Base-by-base conservation (phyloP, 1,140 invertebrate genomes). In the Sycophila sp. region DNA sequence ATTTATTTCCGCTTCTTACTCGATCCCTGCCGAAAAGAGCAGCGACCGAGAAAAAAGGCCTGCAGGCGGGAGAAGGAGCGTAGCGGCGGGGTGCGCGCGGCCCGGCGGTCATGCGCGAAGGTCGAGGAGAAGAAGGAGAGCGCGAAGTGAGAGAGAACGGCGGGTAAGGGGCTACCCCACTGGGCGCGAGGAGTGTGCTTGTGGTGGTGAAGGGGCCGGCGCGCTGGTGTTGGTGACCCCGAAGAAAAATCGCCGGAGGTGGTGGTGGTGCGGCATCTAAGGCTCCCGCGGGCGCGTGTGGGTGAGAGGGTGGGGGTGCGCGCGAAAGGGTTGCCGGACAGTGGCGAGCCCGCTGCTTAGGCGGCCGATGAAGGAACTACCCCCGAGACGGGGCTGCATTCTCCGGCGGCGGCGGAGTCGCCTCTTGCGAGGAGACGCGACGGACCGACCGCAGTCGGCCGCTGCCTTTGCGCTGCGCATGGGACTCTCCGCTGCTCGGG, bases 281-380 rank as follows among this genome's bases (percentile, higher is more conserved):
- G 73, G 30, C 42, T 47, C 42, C 19, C 40, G n/a, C 40, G 32
- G n/a, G 34, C 51, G 53, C 3, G 77, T 79, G 66, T 67, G 75
- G 53, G 78, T 77, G 77, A 76, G 24, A 36, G 51, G 22, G n/a
- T n/a, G n/a, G 19, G 59, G 51, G n/a, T 47, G 19, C 17, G 34
- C 28, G 19, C 13, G 34, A 79, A 77, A 82, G 80, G 83, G 82
- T 82, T 78, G 74, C 85, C 82, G 85, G 84, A 86, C 83, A 83
- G 85, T 86, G 85, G 83, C 83, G 85, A 84, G 75, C 84, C 84
- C 85, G 28, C 24, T 78, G 80, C 82, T 86, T 83, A 83, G 80
- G 76, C 55, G 84, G 81, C 65, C 73, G 74, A 66, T 77, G 69
- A 59, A 63, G 66, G 81, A 83, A 86, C 85, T 86, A 85, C 63